Base-by-base conservation (phyloP, 1,140 invertebrate species). In the Bombus impatiens region DNA sequence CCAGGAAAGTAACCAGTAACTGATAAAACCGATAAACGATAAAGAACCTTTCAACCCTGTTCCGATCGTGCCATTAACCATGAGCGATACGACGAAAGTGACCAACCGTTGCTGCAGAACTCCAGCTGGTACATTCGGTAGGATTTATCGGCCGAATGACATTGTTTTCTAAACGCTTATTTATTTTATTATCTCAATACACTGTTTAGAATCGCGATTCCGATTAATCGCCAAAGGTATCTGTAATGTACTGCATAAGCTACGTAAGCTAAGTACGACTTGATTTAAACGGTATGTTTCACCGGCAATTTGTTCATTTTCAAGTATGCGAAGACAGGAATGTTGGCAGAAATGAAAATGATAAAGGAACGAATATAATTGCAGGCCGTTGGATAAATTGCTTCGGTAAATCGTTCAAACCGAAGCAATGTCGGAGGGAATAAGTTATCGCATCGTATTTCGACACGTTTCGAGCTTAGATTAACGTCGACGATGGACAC, bases 1-100 rank as follows among this genome's bases (percentile, higher is more conserved):
- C 72, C 62, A 74, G 78, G 53, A 82, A 88, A 76, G 83, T 67
- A 87, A 67, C 53, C 44, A 37, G 32, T 40, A 59, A 37, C 67
- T 57, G 81, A 89, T 89, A 44, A 87, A 87, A 42, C 32, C 44
- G 81, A 78, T 87, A 86, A 89, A 87, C 65, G 86, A 89, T 79
- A 84, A 84, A 81, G 57, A 88, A 87, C 81, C 47, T 65, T 81
- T 57, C 53, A 76, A 79, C 70, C 65, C 28, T 68, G 75, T 44
- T 74, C 77, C 68, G 67, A 86, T 70, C 62, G 81, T 71, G 42
- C 12, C 37, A 32, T 78, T 44, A 78, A 62, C 53, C 35, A 35
- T 10, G 35, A 37, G 47, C 47, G 47, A 53, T 53, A 53, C 18
- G 47, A 15, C 35, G 18, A 47, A 32, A 74, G n/a, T 44, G 32